Percentiles rank a stretch among this genome's conserved stretches.
phyloP scores from a whole-genome alignment of 1,140 invertebrate species.

The Drosophila leontia region DNA sequence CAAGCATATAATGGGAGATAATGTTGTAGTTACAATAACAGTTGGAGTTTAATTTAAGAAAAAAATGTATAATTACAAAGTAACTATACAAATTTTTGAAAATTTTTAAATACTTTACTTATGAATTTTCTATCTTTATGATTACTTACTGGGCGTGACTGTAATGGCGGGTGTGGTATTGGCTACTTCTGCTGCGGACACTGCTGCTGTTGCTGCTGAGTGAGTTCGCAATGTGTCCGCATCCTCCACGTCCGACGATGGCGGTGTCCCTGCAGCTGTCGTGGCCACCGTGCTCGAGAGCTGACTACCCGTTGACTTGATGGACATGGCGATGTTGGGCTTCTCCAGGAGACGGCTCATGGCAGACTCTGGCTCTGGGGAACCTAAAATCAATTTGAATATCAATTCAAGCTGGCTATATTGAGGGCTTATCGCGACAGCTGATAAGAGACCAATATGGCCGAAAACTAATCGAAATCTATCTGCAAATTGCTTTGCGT shows the following conservation, averaged over 20 bases:
- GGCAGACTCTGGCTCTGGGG: conserved; percentile 67
- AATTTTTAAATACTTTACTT: no score
- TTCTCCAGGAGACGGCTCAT: conserved; percentile 84
- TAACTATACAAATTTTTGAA: no score
- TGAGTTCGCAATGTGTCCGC: conserved; percentile 22
- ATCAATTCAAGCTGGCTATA: conserved; percentile 25
- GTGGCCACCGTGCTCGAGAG: conserved; percentile 62
- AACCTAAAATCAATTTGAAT: conserved; percentile 46
- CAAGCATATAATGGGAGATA: no score
- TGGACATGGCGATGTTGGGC: conserved; percentile 83
- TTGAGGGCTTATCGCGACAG: conserved; percentile 31
- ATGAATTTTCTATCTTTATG: not conserved
- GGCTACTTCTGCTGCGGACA: not conserved
- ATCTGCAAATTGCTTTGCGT: conserved; percentile 28
- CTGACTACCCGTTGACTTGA: conserved; percentile 77
- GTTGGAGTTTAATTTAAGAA: no score
- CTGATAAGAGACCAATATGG: conserved; percentile 39
- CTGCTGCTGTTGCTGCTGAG: not conserved
- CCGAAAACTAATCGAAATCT: conserved; percentile 24
- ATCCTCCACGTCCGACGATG: conserved; percentile 46
- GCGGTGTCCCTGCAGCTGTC: conserved; percentile 14
- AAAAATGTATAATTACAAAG: no score
- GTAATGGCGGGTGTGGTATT: conserved; percentile 26
- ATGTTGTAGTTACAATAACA: no score
- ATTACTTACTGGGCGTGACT: conserved; percentile 39